These are phyloP conservation scores for Vultur gryphus DNA, from an alignment of 2,797 vertebrate genomes.

Conservation along the genomic window DNA sequence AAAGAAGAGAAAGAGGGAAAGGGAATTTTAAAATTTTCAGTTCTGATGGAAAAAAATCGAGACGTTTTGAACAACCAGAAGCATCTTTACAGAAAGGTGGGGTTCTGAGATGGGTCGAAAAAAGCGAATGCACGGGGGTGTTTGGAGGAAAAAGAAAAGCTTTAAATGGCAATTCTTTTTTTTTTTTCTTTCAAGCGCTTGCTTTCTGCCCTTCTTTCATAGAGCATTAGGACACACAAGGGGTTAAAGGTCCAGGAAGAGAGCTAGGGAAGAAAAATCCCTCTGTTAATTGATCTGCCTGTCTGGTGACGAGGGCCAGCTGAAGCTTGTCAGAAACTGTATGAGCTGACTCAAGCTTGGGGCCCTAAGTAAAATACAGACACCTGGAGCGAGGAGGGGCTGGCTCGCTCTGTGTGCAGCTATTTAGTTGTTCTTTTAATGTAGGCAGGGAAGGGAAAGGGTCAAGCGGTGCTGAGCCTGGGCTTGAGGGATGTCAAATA, in stretches of 20 bases:
- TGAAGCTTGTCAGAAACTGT: constrained; percentile 67
- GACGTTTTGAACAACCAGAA: neutral
- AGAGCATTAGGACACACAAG: constrained; percentile 28
- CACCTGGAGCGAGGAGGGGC: constrained; percentile 61
- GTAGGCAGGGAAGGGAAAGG: constrained; percentile 23
- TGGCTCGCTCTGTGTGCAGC: neutral
- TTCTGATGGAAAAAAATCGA: neutral
- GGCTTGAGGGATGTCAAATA: constrained; percentile 43
- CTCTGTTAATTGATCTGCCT: constrained; percentile 69
- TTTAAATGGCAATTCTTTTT: neutral
- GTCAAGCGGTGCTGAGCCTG: constrained; percentile 7
- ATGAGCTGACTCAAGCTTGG: constrained; percentile 55
- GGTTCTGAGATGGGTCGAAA: neutral
- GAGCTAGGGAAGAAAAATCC: constrained; percentile 67
- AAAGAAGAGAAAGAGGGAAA: neutral
- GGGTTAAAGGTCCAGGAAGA: constrained; percentile 69
- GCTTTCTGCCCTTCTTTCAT: neutral
- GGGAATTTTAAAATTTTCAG: neutral
- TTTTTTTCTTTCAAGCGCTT: neutral
- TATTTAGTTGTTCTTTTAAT: constrained; percentile 37
- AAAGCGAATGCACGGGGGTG: neutral
- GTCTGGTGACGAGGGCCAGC: constrained; percentile 70
- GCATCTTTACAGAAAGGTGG: neutral
- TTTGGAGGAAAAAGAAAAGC: neutral
- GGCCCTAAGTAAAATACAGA: constrained; percentile 63